A percentile compares a stretch with the other conserved stretches of the same genome.
Evolutionary conservation across 2,113 vertebrate genomes (phyloP).

Genomic region (Cololabis saira): DNA sequence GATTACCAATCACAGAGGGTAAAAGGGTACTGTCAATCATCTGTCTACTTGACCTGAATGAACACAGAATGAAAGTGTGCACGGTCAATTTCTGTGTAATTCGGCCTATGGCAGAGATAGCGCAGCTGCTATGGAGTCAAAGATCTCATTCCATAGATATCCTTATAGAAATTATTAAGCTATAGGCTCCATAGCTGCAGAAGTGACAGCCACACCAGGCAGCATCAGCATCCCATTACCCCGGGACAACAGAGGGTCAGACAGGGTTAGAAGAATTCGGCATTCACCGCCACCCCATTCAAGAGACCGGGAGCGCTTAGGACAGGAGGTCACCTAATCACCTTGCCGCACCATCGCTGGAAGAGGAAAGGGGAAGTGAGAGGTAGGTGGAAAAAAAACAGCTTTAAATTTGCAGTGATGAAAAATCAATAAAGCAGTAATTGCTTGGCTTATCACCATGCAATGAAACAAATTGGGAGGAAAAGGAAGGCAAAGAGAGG

Average conservation of each 20-base stretch:
- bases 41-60: conserved; percentile 62
- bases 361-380: conserved; percentile 38
- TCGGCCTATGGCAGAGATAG: conserved; percentile 42
- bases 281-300: conserved; percentile 82
- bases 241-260: conserved; percentile 85
- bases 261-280: conserved; percentile 89
- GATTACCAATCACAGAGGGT: conserved; percentile 73
- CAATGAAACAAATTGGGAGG: conserved; percentile 89
- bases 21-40: conserved; percentile 77
- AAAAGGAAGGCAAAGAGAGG: conserved; percentile 79
- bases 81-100: conserved; percentile 56
- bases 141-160: conserved; percentile 55
- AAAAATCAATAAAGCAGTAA: conserved; percentile 99
- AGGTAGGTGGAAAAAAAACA: conserved; percentile 75
- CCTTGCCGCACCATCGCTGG: conserved; percentile 46
- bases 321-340: conserved; percentile 76
- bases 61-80: conserved; percentile 31
- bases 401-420: conserved; percentile 94
- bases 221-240: conserved; percentile 86
- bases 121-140: conserved; percentile 47
- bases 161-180: conserved; percentile 63
- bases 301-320: conserved; percentile 54
- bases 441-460: conserved; percentile 95
- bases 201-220: conserved; percentile 45
- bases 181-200: conserved; percentile 30